Evolutionary conservation across 1,140 invertebrate species (phyloP), one percentile per base, ranked within the genome.

Genomic region (Araneus ventricosus): DNA sequence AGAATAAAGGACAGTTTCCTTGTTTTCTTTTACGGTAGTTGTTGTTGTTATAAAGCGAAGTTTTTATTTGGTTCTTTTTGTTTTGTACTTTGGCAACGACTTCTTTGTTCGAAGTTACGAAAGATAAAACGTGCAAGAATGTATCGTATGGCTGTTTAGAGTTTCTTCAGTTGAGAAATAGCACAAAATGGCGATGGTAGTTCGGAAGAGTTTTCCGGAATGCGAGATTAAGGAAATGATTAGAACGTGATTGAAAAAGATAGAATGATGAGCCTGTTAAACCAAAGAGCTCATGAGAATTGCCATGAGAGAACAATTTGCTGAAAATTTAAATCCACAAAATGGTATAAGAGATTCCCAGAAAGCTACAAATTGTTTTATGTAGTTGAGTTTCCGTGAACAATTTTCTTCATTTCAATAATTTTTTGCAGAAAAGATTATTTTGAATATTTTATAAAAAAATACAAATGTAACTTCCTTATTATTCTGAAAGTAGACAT

Each of bases 91-190:
- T 30, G 41, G 52, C n/a, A 59, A 86, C 52, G n/a, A 39, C 84
- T 86, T 86, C 52, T 86, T 86, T 86, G 84, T 86, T 86, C 27
- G 17, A 59, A 86, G 20, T 63, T 86, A 7, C 84, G 84, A 45
- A 86, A 86, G 84, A 75, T 8, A 52, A 52, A 82, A 82, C 80
- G 37, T 82, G 80, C 80, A 22, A 37, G 70, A 82, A 82, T 45
- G 80, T 45, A 82, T 82, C 80, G 41, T 82, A 45, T 52, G 37
- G 80, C 41, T 27, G 30, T 80, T 80, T 82, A 24, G 41, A n/a
- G 80, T 82, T 82, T 52, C 80, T 27, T 8, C 20, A 24, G 41
- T 82, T 82, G 80, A 22, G 80, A 41, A 45, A 45, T 10, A 82
- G 20, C 7, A 52, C 8, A 52, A 14, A 75, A 37, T 70, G 63